Conservation (phyloP, 2,113 vertebrate species). For the Onychostoma macrolepis region DNA sequence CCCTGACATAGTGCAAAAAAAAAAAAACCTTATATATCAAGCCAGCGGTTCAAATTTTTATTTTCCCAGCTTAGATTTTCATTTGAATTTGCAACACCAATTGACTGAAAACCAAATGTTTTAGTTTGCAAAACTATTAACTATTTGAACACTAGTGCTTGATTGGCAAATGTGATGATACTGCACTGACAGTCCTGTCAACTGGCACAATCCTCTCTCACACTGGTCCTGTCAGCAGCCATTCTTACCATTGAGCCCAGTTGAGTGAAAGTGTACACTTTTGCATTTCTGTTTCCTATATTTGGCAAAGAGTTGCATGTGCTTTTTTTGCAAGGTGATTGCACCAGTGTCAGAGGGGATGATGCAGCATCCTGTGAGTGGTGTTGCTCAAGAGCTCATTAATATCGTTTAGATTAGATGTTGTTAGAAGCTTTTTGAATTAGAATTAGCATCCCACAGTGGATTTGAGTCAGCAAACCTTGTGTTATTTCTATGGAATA, state of each 20-base stretch:
- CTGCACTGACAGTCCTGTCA: neutral
- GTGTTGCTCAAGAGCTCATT: constrained; percentile 6
- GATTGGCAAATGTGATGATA: neutral
- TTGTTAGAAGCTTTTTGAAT: neutral
- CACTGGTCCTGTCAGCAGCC: neutral
- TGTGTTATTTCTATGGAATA: neutral
- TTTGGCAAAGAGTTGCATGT: neutral
- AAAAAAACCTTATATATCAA: no score
- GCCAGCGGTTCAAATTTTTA: no score
- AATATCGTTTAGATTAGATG: neutral
- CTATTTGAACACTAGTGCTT: neutral
- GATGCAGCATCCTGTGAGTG: neutral
- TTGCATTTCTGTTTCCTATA: neutral
- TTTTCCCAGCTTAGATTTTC: neutral
- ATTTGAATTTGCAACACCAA: neutral
- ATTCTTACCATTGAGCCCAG: neutral
- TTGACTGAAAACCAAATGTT: neutral
- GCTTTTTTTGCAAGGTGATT: neutral
- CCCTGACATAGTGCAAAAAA: no score
- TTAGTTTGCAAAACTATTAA: neutral
- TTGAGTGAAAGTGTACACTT: neutral
- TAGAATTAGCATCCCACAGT: constrained; percentile 13
- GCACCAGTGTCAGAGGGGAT: neutral
- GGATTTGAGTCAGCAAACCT: constrained; percentile 21
- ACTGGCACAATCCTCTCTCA: neutral